These are phyloP conservation scores for Xerus inauris DNA, from an alignment of 2,113 vertebrate genomes.

Conservation along the genomic window DNA sequence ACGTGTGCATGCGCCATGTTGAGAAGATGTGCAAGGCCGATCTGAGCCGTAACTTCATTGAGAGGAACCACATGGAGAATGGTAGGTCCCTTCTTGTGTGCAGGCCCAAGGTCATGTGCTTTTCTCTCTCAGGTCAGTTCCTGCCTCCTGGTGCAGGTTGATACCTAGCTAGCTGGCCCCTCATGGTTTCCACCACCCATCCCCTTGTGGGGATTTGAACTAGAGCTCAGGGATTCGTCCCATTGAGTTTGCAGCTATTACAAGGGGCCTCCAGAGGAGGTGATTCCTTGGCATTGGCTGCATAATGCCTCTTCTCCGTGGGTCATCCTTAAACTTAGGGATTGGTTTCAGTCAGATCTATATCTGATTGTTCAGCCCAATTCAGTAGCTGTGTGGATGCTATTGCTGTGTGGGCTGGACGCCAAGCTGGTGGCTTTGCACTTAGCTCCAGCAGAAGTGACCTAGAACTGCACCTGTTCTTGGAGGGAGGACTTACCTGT, in stretches of 20 bases:
- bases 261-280: not conserved
- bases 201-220: not conserved
- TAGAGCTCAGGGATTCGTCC: not conserved
- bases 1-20: conserved; percentile 88
- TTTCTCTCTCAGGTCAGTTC: not conserved
- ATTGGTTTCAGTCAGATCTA: not conserved
- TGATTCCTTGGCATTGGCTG: not conserved
- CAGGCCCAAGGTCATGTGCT: not conserved
- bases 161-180: not conserved
- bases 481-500: not conserved
- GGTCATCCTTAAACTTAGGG: not conserved
- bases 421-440: not conserved
- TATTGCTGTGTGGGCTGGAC: not conserved
- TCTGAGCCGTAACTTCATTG: conserved; percentile 87
- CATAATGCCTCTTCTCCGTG: not conserved
- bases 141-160: not conserved
- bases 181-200: not conserved
- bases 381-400: not conserved
- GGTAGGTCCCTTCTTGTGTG: conserved; percentile 76
- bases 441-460: not conserved
- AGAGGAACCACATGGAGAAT: conserved; percentile 88
- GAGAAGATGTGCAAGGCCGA: conserved; percentile 90
- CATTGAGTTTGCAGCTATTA: not conserved
- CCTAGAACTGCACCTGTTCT: not conserved
- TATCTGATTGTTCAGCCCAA: not conserved